Percentiles rank a stretch among this genome's conserved stretches.
phyloP scores from a whole-genome alignment of 2,888 invertebrate genomes.

The Cephalotes varians region DNA sequence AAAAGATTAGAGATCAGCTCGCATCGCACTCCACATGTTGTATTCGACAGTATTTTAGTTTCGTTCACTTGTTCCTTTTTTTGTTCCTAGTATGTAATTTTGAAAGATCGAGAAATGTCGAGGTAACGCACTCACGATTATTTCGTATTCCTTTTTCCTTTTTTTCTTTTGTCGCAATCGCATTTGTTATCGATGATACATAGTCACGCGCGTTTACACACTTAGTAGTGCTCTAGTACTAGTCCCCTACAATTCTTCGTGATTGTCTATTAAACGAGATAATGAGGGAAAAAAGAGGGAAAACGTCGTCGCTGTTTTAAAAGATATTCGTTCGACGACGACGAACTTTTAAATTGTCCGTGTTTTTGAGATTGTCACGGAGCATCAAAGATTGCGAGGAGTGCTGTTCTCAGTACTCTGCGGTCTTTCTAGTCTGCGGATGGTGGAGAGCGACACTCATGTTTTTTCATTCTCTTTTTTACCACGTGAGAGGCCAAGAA shows the following conservation, averaged over 20 bases:
- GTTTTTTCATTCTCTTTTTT: constrained; percentile 67
- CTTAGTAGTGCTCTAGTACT: constrained; percentile 45
- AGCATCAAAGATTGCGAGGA: background rate
- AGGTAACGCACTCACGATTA: constrained; percentile 67
- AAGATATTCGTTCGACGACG: constrained; percentile 4
- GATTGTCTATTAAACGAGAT: constrained; percentile 44
- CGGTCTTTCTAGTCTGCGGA: constrained; percentile 49
- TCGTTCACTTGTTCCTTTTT: constrained; percentile 54
- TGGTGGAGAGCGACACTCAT: constrained; percentile 53
- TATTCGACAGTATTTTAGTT: constrained; percentile 72
- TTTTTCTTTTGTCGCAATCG: constrained; percentile 30
- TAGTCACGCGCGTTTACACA: constrained; percentile 38
- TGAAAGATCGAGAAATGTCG: constrained; percentile 52
- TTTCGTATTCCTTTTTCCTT: constrained; percentile 52
- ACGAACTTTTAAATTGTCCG: constrained; percentile 34
- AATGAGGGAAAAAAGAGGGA: constrained; percentile 17
- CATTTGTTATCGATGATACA: constrained; percentile 43
- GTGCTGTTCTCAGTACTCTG: constrained; percentile 31
- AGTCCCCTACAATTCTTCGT: constrained; percentile 39
- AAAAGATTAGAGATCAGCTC: constrained; percentile 57
- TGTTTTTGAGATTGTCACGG: constrained; percentile 29
- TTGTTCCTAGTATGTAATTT: constrained; percentile 48
- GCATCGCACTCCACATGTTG: constrained; percentile 69
- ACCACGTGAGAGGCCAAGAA: constrained; percentile 33
- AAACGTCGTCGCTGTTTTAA: constrained; percentile 20